Conservation (phyloP, 2,888 invertebrate genomes). For the Gortyna flavago region DNA sequence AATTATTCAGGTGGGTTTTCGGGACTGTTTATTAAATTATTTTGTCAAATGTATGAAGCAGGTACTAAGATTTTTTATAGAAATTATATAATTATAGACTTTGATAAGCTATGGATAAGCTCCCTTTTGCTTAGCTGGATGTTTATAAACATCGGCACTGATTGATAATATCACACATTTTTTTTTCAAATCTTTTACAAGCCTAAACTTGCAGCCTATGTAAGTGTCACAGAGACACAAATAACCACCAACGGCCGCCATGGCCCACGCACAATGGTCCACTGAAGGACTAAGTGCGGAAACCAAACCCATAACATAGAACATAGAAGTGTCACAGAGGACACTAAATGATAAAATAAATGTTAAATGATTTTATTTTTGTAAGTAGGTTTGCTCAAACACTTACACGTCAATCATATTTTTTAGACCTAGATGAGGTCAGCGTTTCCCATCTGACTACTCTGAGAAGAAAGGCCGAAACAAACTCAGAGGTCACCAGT, state of each 20-base stretch:
- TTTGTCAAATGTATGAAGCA: background rate
- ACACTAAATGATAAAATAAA: no score
- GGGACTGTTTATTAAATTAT: background rate
- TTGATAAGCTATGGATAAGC: background rate
- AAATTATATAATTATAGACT: background rate
- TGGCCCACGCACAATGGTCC: no score
- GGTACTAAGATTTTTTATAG: background rate
- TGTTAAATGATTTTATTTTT: no score
- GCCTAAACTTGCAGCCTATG: background rate
- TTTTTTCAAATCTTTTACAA: background rate
- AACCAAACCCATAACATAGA: no score
- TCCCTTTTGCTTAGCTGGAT: background rate
- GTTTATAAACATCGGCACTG: background rate
- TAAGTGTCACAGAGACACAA: background rate
- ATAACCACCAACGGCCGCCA: no score
- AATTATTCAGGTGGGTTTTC: constrained; percentile 86
- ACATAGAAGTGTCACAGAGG: background rate
- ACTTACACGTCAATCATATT: no score
- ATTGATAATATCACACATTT: background rate
- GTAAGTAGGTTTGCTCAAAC: no score
- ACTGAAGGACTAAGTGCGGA: no score
- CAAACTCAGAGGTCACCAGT: no score
- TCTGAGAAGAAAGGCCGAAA: no score
- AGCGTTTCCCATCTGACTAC: no score
- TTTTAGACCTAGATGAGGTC: no score